Percentiles rank a stretch among this genome's conserved stretches.
phyloP scores from a whole-genome alignment of 1,140 invertebrate genomes.

The Stegodyphus mimosarum region DNA sequence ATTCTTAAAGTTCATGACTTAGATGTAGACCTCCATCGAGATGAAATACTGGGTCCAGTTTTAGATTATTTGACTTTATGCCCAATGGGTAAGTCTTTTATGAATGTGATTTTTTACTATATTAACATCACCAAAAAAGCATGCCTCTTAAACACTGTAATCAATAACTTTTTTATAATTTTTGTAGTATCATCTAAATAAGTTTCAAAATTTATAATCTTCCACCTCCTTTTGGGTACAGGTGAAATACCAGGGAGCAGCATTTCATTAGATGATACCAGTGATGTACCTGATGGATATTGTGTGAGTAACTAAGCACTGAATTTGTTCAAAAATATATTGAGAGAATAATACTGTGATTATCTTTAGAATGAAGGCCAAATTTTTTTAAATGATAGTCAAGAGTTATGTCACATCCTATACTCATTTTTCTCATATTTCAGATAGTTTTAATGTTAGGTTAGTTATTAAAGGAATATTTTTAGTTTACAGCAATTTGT shows the following conservation, averaged over 20 bases:
- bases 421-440: too few species aligned
- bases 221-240: not conserved
- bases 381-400: too few species aligned
- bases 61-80: constrained; percentile 56
- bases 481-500: too few species aligned
- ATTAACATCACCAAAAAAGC: too few species aligned
- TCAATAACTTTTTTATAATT: not conserved
- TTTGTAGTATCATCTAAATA: not conserved
- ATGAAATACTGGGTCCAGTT: constrained; percentile 52
- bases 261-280: constrained; percentile 41
- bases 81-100: constrained; percentile 28
- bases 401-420: too few species aligned
- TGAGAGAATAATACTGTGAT: too few species aligned
- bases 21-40: constrained; percentile 55
- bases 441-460: too few species aligned
- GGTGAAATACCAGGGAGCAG: constrained; percentile 47
- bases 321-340: not conserved
- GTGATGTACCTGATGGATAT: constrained; percentile 49
- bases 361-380: too few species aligned
- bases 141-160: not conserved
- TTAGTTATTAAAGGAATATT: too few species aligned
- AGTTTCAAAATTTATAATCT: not conserved
- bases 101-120: too few species aligned
- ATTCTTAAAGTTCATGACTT: constrained; percentile 56
- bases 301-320: constrained; percentile 29